A percentile compares a stretch with the other conserved stretches of the same genome.
Conservation (phyloP, 2,797 vertebrate genomes). For the Stomatorhinus walkeri region DNA sequence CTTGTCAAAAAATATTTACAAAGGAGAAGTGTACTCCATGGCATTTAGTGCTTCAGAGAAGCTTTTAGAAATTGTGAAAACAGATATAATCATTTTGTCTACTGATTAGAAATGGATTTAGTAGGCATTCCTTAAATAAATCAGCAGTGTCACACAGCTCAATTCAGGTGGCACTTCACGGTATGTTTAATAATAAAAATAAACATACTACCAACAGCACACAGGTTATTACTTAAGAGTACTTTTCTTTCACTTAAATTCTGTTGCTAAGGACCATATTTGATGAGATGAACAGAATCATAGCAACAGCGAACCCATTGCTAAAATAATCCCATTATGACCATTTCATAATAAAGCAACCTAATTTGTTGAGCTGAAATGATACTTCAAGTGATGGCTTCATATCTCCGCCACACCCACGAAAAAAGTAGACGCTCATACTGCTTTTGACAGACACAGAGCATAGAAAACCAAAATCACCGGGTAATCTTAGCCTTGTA, state of each 20-base stretch:
- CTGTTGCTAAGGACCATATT: conserved; percentile 29
- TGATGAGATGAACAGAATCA: conserved; percentile 25
- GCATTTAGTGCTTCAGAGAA: background rate
- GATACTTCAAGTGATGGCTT: conserved; percentile 19
- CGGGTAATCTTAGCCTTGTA: background rate
- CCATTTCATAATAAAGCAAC: conserved; percentile 24
- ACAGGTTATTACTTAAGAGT: conserved; percentile 24
- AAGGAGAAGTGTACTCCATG: background rate
- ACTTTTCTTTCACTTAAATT: conserved; percentile 25
- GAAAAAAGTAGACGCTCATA: background rate
- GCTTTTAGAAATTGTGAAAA: background rate
- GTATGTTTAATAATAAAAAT: conserved; percentile 12
- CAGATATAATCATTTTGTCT: background rate
- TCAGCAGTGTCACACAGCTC: background rate
- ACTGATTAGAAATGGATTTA: background rate
- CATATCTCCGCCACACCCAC: conserved; percentile 14
- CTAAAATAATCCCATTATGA: conserved; percentile 22
- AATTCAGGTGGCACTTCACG: background rate
- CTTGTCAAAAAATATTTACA: background rate
- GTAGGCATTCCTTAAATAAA: background rate
- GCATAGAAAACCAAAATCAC: background rate
- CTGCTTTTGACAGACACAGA: background rate
- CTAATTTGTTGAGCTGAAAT: conserved; percentile 16
- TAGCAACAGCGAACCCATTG: conserved; percentile 32
- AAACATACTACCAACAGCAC: background rate